Evolutionary conservation across 2,797 vertebrate genomes (phyloP).

Genomic region (Ptychadena robeensis): DNA sequence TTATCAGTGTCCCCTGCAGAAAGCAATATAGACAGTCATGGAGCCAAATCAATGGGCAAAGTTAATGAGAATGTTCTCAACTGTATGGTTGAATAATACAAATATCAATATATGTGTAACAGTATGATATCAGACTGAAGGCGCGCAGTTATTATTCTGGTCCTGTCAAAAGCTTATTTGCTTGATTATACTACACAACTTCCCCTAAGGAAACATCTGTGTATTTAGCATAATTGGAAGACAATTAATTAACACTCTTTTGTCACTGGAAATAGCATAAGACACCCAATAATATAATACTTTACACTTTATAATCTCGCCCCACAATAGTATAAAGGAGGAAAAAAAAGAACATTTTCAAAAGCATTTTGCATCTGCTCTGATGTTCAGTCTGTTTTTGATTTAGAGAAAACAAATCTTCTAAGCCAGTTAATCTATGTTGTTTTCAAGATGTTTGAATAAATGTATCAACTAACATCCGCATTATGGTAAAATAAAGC

Average conservation of each 20-base stretch:
- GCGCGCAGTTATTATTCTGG: conserved; percentile 30
- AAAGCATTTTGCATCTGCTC: conserved; percentile 45
- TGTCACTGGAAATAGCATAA: conserved; percentile 55
- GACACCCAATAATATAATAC: conserved; percentile 58
- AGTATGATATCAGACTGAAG: conserved; percentile 24
- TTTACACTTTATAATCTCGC: conserved; percentile 44
- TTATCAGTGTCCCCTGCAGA: conserved; percentile 86
- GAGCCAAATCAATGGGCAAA: conserved; percentile 85
- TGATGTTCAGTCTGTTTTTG: conserved; percentile 55
- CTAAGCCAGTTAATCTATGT: conserved; percentile 64
- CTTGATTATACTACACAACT: conserved; percentile 37
- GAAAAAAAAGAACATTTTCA: conserved; percentile 21
- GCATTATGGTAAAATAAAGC: conserved; percentile 83
- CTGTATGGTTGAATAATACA: conserved; percentile 77
- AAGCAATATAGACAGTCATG: conserved; percentile 86
- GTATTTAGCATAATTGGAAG: conserved; percentile 64
- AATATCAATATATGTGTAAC: conserved; percentile 68
- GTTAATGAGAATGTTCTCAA: conserved; percentile 73
- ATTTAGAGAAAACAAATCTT: conserved; percentile 62
- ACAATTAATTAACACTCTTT: conserved; percentile 63
- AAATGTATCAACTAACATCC: conserved; percentile 69
- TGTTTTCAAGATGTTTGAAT: conserved; percentile 66
- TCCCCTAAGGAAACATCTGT: conserved; percentile 61
- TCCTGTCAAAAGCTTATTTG: conserved; percentile 32
- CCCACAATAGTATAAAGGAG: conserved; percentile 20